phyloP scores from a whole-genome alignment of 2,797 vertebrate genomes.

The Halcyon badia region DNA sequence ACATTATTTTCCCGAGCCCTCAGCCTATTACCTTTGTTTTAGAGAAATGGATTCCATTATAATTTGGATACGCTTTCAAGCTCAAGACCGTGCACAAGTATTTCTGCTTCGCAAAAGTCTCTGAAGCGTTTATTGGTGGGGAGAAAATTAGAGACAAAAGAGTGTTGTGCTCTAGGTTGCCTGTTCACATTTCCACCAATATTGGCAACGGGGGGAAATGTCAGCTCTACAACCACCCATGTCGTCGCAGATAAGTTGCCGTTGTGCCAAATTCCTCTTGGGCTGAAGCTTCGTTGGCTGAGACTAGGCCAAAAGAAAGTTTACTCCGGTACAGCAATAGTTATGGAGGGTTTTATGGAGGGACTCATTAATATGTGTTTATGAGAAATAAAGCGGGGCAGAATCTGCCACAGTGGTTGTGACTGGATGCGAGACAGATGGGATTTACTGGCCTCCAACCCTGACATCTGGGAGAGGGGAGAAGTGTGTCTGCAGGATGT shows the following conservation, averaged over 20 bases:
- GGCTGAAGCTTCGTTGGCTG: not conserved
- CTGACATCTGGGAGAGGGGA: not conserved
- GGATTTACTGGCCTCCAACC: not conserved
- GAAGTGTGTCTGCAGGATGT: not conserved
- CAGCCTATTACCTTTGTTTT: not conserved
- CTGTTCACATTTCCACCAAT: not conserved
- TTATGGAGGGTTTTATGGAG: not conserved
- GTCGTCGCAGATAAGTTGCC: not conserved
- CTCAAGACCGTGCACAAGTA: rapidly evolving
- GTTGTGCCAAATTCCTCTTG: not conserved
- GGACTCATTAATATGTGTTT: not conserved
- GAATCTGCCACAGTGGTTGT: not conserved
- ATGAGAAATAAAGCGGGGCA: not conserved
- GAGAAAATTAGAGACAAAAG: not conserved
- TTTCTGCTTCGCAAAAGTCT: not conserved
- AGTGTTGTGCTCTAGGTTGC: rapidly evolving
- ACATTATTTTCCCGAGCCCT: not conserved
- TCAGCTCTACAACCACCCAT: not conserved
- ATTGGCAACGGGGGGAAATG: not conserved
- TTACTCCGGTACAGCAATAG: not conserved
- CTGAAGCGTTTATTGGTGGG: not conserved
- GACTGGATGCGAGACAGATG: not conserved
- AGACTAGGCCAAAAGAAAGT: not conserved
- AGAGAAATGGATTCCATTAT: not conserved
- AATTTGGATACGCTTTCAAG: not conserved